Base-by-base conservation (phyloP, 2,113 vertebrate genomes). In the Lycaon pictus region DNA sequence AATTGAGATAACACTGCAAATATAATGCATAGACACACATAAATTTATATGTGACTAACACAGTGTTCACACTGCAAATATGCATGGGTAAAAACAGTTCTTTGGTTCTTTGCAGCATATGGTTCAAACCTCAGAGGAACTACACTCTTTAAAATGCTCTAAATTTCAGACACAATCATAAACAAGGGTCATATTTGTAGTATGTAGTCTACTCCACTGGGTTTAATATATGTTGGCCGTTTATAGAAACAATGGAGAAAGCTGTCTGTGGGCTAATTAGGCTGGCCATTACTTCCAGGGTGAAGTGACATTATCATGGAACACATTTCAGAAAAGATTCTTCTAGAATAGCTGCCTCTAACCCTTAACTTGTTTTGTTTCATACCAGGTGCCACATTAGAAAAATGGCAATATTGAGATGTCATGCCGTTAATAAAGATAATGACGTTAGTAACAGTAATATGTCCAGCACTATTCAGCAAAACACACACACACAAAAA, bases 171-270 rank as follows among this genome's bases (percentile, higher is more conserved):
- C 7, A 35, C 0, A 69, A n/a, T 1, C 6, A 29, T 6, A 60
- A 60, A 83, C 19, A 25, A 92, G n/a, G 77, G 5, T 56, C 11
- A 3, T 62, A 29, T 35, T 32, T 84, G 23, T 23, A 25, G 56
- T 55, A 25, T 0, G 0, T 1, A 17, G 29, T 82, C 35, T n/a
- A 3, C 9, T 17, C 72, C 10, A 13, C 17, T 7, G 5, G 20
- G 23, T 19, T 65, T 56, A 43, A 27, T 69, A 22, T 11, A 35
- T 69, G 27, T 72, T 53, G 27, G 80, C 17, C 23, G 23, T 74
- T 87, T 60, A 76, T 2, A 58, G 63, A 23, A 53, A 69, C 3
- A 17, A 1, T 15, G 43, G 60, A 86, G 84, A 69, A 51, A 29
- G 65, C 60, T 63, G 1, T 56, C 65, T 71, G 27, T 16, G 37